phyloP scores from a whole-genome alignment of 2,888 invertebrate genomes.

The Hirtodrosophila confusa region DNA sequence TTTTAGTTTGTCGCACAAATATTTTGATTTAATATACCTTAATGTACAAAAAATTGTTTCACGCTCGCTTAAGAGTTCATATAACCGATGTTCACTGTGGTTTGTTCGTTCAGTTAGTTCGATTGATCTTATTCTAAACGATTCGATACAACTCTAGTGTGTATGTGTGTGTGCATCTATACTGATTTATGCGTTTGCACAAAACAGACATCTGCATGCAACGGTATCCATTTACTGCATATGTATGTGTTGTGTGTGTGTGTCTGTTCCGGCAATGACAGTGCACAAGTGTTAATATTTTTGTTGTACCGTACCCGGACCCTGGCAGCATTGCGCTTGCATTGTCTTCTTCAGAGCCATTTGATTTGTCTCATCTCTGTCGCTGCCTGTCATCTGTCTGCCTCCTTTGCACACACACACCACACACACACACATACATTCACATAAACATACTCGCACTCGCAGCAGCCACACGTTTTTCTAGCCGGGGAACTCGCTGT shows the following conservation, averaged over 20 bases:
- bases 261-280: conserved; percentile 34
- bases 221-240: conserved; percentile 50
- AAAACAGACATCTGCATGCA: conserved; percentile 49
- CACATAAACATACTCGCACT: background rate
- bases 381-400: conserved; percentile 70
- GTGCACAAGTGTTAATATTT: conserved; percentile 34
- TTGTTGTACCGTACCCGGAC: conserved; percentile 12
- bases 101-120: too few species aligned
- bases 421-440: conserved; percentile 18
- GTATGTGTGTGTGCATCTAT: conserved; percentile 23
- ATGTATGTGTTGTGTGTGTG: conserved; percentile 9
- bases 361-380: conserved; percentile 70
- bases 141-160: background rate
- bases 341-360: conserved; percentile 34
- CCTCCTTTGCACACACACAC: conserved; percentile 38
- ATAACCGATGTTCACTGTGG: too few species aligned
- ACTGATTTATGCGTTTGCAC: conserved; percentile 41
- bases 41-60: too few species aligned
- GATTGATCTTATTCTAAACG: too few species aligned
- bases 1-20: too few species aligned
- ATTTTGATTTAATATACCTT: too few species aligned
- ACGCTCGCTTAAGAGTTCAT: too few species aligned
- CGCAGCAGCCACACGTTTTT: conserved; percentile 67
- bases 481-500: conserved; percentile 71
- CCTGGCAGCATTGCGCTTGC: conserved; percentile 22